A percentile compares a stretch with the other conserved stretches of the same genome.
These are phyloP conservation scores for Leptestheria dahalacensis DNA, from an alignment of 1,140 invertebrate genomes.

Conservation along the genomic window DNA sequence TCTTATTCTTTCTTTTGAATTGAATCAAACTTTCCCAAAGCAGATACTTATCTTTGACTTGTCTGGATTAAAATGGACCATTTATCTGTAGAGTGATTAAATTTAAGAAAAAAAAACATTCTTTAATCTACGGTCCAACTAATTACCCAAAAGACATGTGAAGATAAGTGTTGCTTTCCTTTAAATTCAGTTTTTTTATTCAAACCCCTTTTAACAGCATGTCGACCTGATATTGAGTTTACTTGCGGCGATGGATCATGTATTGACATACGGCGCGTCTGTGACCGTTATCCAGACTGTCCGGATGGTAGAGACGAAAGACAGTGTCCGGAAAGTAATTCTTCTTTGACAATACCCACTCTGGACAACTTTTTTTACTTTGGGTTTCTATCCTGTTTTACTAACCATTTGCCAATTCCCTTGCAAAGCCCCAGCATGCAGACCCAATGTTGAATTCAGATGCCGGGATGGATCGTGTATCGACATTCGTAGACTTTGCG, in stretches of 20 bases:
- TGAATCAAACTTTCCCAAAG: too few species aligned
- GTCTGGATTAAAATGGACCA: too few species aligned
- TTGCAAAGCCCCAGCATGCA: conserved; percentile 18
- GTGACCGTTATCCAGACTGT: conserved; percentile 54
- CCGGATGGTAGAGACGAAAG: conserved; percentile 55
- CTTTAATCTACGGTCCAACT: too few species aligned
- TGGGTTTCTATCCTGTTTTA: background rate
- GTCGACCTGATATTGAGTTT: too few species aligned
- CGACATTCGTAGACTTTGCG: conserved; percentile 38
- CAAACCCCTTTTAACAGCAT: too few species aligned
- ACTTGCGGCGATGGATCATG: conserved; percentile 32
- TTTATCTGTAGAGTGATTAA: too few species aligned
- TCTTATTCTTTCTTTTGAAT: too few species aligned
- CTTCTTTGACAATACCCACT: background rate
- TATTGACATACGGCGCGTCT: conserved; percentile 34
- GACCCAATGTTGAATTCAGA: conserved; percentile 34
- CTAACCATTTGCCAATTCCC: background rate
- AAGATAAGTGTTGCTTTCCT: too few species aligned
- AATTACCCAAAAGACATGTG: too few species aligned
- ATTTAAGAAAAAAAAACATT: too few species aligned
- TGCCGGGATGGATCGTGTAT: conserved; percentile 34
- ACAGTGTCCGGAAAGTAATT: background rate
- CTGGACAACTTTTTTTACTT: background rate
- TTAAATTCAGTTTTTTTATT: too few species aligned
- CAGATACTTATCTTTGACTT: too few species aligned